Percentiles rank a stretch among this genome's conserved stretches.
Evolutionary conservation across 2,113 vertebrate species (phyloP).

Genomic region (Phylloscopus trochilus): DNA sequence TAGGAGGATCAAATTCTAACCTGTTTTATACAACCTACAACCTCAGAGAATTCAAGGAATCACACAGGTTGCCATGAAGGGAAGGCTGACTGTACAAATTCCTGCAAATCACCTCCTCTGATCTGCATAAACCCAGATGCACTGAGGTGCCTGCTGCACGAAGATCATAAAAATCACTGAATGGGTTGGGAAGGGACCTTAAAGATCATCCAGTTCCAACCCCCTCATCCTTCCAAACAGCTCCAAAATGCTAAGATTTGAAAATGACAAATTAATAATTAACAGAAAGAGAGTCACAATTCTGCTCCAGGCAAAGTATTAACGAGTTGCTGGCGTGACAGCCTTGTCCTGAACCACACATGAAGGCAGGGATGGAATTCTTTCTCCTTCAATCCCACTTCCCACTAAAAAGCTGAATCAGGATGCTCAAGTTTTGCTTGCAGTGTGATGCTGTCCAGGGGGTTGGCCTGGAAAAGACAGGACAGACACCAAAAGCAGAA

Average conservation of each 20-base stretch:
- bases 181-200: neutral
- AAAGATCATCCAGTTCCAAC: neutral
- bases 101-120: neutral
- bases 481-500: neutral
- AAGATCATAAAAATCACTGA: neutral
- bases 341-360: neutral
- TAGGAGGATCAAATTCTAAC: neutral
- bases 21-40: neutral
- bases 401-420: neutral
- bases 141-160: neutral
- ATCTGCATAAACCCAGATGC: neutral
- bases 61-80: neutral
- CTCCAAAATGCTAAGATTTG: rapidly evolving
- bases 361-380: neutral
- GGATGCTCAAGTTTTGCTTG: neutral
- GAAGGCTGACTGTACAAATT: neutral
- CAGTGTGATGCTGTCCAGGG: neutral
- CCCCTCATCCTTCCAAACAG: neutral
- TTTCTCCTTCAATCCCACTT: neutral
- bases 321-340: neutral
- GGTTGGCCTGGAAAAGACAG: neutral
- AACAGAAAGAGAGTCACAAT: neutral
- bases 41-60: neutral
- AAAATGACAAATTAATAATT: neutral
- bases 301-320: neutral